Percentiles rank a stretch among this genome's conserved stretches.
These are phyloP conservation scores for Scaptomyza graminum DNA, from an alignment of 1,140 invertebrate species.

Conservation along the genomic window DNA sequence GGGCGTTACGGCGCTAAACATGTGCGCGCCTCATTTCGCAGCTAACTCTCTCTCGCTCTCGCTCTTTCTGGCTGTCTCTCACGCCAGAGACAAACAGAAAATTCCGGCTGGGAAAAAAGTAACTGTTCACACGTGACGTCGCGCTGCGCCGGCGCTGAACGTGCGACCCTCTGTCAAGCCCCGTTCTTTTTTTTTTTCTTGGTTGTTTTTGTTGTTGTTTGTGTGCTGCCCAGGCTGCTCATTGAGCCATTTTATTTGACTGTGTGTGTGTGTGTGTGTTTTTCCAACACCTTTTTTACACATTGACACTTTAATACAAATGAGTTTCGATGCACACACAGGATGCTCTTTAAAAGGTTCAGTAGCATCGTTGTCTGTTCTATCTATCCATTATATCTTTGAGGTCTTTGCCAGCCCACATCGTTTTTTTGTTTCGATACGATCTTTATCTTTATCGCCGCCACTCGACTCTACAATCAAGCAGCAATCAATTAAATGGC, in stretches of 20 bases:
- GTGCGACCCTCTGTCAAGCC: conserved; percentile 11
- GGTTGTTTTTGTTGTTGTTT: conserved; percentile 40
- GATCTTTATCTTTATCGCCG: conserved; percentile 45
- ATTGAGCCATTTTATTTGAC: conserved; percentile 22
- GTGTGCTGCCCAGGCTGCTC: conserved; percentile 20
- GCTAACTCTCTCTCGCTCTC: no score
- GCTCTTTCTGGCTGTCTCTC: conserved; percentile 27
- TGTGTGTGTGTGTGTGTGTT: conserved; percentile 50
- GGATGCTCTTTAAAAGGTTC: conserved; percentile 24
- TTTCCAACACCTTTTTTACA: conserved; percentile 77
- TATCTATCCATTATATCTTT: neutral
- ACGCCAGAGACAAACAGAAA: conserved; percentile 11
- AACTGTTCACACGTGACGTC: conserved; percentile 74
- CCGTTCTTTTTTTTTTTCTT: conserved; percentile 27
- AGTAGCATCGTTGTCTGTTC: conserved; percentile 1
- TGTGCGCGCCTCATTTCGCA: conserved; percentile 68
- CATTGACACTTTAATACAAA: conserved; percentile 74
- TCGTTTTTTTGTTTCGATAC: conserved; percentile 26
- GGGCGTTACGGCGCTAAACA: conserved; percentile 79
- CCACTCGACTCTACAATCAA: conserved; percentile 65
- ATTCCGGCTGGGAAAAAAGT: conserved; percentile 35
- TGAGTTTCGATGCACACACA: conserved; percentile 26
- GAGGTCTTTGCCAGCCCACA: conserved; percentile 34
- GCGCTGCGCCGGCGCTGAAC: conserved; percentile 52
- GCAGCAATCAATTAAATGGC: conserved; percentile 76